phyloP scores from a whole-genome alignment of 2,797 vertebrate genomes.

The Lutjanus argentimaculatus region DNA sequence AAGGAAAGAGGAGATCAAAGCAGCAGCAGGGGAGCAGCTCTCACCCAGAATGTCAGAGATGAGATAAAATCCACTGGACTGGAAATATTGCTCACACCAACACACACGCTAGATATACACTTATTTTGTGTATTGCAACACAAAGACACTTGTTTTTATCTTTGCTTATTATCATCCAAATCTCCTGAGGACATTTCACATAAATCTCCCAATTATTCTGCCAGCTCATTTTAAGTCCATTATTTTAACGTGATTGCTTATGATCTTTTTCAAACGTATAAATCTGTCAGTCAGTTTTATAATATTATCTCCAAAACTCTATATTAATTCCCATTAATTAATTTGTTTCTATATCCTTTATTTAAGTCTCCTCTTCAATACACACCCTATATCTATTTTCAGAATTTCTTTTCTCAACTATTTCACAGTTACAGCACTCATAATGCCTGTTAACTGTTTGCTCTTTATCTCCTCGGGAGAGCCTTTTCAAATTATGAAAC shows the following conservation, averaged over 20 bases:
- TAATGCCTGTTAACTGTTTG: not conserved
- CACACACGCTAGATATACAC: conserved; percentile 14
- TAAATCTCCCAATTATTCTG: conserved; percentile 9
- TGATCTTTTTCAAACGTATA: conserved; percentile 6
- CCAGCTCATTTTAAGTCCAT: conserved; percentile 16
- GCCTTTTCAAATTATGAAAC: conserved; percentile 1
- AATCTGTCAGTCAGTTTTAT: conserved; percentile 17
- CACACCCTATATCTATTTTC: not conserved
- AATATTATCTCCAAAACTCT: not conserved
- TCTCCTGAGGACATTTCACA: conserved; percentile 18
- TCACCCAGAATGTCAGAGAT: conserved; percentile 60
- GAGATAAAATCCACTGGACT: conserved; percentile 64
- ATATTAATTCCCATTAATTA: not conserved
- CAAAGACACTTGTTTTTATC: conserved; percentile 8
- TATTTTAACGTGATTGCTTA: not conserved
- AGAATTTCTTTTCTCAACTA: not conserved
- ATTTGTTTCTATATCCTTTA: not conserved
- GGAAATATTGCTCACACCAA: conserved; percentile 55
- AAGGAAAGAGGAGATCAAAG: conserved; percentile 71
- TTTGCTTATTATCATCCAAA: conserved; percentile 23
- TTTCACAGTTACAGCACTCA: not conserved
- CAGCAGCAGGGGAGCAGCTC: conserved; percentile 67
- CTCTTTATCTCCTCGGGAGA: conserved; percentile 21
- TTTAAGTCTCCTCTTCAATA: not conserved
- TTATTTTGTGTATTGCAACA: conserved; percentile 12